A percentile compares a stretch with the other conserved stretches of the same genome.
These are phyloP conservation scores for Pandemis heparana DNA, from an alignment of 2,888 invertebrate genomes.

Conservation along the genomic window DNA sequence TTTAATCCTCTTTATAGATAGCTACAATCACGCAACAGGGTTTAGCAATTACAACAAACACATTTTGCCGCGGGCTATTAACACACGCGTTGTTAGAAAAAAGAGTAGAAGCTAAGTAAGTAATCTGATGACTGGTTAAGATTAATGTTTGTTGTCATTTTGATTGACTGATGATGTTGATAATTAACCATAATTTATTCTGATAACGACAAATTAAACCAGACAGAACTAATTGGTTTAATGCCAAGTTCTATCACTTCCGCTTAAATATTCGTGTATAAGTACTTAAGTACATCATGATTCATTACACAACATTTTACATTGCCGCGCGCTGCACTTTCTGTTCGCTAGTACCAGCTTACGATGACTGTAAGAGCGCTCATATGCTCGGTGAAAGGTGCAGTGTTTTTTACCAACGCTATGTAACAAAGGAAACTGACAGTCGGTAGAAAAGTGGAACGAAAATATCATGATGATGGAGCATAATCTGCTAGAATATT, in stretches of 20 bases:
- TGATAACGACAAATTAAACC: background rate
- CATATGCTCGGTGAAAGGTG: conserved; percentile 13
- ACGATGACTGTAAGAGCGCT: conserved; percentile 9
- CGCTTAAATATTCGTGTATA: background rate
- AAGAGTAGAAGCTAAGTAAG: background rate
- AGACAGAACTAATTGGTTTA: background rate
- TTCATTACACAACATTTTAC: conserved; percentile 32
- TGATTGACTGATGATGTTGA: background rate
- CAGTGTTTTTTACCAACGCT: background rate
- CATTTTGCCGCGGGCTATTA: background rate
- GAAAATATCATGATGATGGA: background rate
- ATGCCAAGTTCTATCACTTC: background rate
- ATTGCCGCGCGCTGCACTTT: conserved; percentile 13
- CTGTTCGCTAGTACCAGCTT: background rate
- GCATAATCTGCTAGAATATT: no score
- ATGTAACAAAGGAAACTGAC: background rate
- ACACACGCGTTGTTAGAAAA: background rate
- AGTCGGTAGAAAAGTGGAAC: background rate
- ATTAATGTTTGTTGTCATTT: background rate
- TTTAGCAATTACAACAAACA: conserved; percentile 8
- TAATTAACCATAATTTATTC: background rate
- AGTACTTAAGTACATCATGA: conserved; percentile 10
- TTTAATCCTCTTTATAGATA: conserved; percentile 14
- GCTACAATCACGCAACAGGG: background rate
- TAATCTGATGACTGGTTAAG: background rate